Evolutionary conservation across 2,797 vertebrate species (phyloP).

Genomic region (Pseudomugil tenellus): DNA sequence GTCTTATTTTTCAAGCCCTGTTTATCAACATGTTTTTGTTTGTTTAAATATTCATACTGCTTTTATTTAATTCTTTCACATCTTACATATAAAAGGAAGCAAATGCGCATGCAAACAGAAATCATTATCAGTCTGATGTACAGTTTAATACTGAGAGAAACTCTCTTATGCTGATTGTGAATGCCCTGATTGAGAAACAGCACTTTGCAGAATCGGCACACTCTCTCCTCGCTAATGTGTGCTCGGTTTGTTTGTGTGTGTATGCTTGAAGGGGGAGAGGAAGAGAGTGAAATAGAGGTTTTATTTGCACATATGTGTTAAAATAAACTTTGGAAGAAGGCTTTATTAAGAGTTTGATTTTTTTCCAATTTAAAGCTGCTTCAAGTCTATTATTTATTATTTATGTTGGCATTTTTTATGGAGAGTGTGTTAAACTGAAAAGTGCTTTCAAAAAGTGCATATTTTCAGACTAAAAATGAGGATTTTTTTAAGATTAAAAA

Average conservation of each 20-base stretch:
- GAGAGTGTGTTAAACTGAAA: constrained; percentile 58
- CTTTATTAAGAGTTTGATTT: constrained; percentile 45
- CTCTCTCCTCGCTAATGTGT: constrained; percentile 53
- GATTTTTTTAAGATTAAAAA: constrained; percentile 55
- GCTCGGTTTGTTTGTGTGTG: constrained; percentile 37
- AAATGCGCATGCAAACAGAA: constrained; percentile 85
- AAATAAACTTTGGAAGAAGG: constrained; percentile 48
- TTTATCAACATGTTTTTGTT: constrained; percentile 90
- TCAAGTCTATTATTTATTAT: constrained; percentile 60
- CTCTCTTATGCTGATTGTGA: constrained; percentile 84
- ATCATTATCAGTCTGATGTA: constrained; percentile 85
- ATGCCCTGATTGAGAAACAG: constrained; percentile 84
- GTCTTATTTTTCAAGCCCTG: constrained; percentile 89
- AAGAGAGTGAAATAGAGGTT: constrained; percentile 22
- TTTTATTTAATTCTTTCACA: constrained; percentile 91
- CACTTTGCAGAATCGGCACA: constrained; percentile 66
- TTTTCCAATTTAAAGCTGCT: constrained; percentile 43
- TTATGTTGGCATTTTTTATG: constrained; percentile 58
- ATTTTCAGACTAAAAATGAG: constrained; percentile 57
- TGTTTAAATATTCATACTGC: constrained; percentile 89
- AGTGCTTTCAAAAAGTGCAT: constrained; percentile 36
- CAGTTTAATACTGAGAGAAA: constrained; percentile 83
- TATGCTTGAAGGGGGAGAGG: constrained; percentile 24
- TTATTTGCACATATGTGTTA: constrained; percentile 40
- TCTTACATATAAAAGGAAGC: constrained; percentile 88